Base-by-base conservation (phyloP, 2,113 vertebrate species). In the Gymnogyps californianus region DNA sequence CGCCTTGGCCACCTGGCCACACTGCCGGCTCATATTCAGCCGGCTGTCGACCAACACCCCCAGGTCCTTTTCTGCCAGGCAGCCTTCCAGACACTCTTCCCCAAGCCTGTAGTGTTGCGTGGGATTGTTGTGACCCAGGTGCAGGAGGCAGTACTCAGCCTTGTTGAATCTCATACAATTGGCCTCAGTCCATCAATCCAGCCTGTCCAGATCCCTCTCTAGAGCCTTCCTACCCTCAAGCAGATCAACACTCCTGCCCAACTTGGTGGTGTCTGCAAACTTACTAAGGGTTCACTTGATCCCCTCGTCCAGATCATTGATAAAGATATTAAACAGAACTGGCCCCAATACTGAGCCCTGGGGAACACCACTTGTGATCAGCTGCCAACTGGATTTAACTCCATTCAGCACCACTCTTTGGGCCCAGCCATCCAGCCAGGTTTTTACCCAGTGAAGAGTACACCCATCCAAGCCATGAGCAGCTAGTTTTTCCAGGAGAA, bases 11-110 rank as follows among this genome's bases (percentile, higher is more conserved):
- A 31, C 9, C 40, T 47, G 20, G 17, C 20, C 46, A 47, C 54
- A 22, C 25, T 22, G 13, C 16, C 34, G 38, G 38, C 2, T 75
- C 46, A 5, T 16, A 7, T 40, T 74, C 34, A 61, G 13, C 7
- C 1, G 1, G 24, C 24, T 29, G 16, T 31, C 2, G 1, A 9
- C 5, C 34, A 72, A 2, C 9, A 61, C 2, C 9, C 10, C 13
- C 19, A 26, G 9, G 31, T 47, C n/a, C 9, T n/a, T 61, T 59
- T 67, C 29, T 2, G 0, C 2, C 0, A 0, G 17, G 8, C 14
- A 49, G 5, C 16, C 75, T 20, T 81, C 29, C 67, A 54, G 25
- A 4, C 83, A 55, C 21, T 82, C n/a, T 10, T 16, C 10, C 15
- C 46, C 44, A 52, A 26, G 28, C 11, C 51, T 20, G 40, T 15